Base-by-base conservation (phyloP, 2,888 invertebrate species). In the Drosophila infuscata region DNA sequence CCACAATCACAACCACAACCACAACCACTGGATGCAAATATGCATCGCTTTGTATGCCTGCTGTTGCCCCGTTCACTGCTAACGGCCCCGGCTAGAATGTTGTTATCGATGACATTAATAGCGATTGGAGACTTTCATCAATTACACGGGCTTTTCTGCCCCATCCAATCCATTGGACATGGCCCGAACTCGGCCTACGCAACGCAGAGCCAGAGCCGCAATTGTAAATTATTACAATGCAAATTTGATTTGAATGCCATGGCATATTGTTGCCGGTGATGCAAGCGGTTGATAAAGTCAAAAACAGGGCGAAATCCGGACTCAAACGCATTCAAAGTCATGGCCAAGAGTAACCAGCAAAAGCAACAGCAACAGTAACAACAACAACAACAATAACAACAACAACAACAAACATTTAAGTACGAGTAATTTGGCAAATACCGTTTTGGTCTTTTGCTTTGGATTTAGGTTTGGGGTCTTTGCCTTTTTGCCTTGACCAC, bases 181-280 rank as follows among this genome's bases (percentile, higher is more conserved):
- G 69, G 71, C 65, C 51, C 29, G 67, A 65, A 67, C 65, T 74
- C 90, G 62, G 65, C 90, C 90, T 90, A 88, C 88, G 88, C 88
- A 84, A 76, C 56, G 33, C 12, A 49, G 51, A 71, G n/a, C n/a
- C 35, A 35, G 74, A 66, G 69, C 70, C 68, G 69, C 70, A 81
- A 89, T 83, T 79, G 88, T 90, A 89, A 90, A 84, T 79, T 88
- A 88, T 90, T 87, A 90, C 90, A 88, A 88, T 88, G 90, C 90
- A 87, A 82, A 84, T 69, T 81, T 84, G 87, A 84, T 89, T 89
- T 90, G 87, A 81, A 79, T 72, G 81, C 74, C 63, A 61, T 70
- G 64, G 71, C 78, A 66, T 74, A 80, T 74, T 80, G 70, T 78
- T 20, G 57, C 25, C 76, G 70, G 76, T 90, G 82, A 86, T 88